Conservation (phyloP, 2,113 vertebrate species). For the Martes martes region DNA sequence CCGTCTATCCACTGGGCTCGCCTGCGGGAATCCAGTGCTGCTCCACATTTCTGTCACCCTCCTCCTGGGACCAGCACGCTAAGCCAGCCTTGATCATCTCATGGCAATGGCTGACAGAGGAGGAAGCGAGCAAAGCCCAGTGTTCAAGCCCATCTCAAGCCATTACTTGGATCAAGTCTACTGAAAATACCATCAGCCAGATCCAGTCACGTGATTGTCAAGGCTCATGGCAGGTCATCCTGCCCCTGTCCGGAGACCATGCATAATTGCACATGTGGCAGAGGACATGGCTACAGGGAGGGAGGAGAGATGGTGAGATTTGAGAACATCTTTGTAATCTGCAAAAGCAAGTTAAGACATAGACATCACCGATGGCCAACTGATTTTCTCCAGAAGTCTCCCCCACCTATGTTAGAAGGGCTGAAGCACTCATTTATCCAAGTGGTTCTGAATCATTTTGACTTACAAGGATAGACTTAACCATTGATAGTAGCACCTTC, state of each 20-base stretch:
- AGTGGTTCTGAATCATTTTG: not conserved
- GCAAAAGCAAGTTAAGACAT: not conserved
- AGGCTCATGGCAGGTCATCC: not conserved
- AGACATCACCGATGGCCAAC: not conserved
- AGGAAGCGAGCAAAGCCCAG: not conserved
- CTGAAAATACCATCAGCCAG: not conserved
- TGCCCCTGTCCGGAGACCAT: not conserved
- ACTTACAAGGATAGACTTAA: not conserved
- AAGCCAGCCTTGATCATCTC: not conserved
- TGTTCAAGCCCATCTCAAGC: not conserved
- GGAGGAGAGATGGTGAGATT: not conserved
- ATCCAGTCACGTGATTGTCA: rapidly evolving
- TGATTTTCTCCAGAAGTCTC: not conserved
- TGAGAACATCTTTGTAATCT: not conserved
- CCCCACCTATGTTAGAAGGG: not conserved
- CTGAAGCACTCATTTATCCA: not conserved
- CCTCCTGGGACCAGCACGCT: not conserved
- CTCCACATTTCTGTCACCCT: rapidly evolving
- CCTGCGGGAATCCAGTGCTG: not conserved
- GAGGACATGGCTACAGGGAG: not conserved
- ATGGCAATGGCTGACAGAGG: rapidly evolving
- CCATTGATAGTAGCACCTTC: not conserved
- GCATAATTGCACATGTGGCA: not conserved
- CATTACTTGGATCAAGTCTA: no score
- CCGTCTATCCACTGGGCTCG: not conserved